Evolutionary conservation across 2,113 vertebrate species (phyloP), one percentile per base, ranked within the genome.

Genomic region (Erythrolamprus reginae): DNA sequence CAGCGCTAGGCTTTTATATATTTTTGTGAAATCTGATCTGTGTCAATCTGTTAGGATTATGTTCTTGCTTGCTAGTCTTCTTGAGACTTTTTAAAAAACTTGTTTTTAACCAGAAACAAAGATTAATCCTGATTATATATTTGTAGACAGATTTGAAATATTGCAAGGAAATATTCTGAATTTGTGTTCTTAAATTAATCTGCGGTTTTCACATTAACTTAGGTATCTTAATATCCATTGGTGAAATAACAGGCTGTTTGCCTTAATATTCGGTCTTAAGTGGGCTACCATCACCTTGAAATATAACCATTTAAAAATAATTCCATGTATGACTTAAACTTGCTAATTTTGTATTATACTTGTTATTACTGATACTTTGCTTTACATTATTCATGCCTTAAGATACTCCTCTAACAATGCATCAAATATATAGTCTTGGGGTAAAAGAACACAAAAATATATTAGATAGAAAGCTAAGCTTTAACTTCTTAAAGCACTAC

Each of bases 251-350:
- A 85, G 28, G 2, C 47, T 47, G 4, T 10, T 42, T 82, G 26
- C 9, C 23, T 87, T 89, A 38, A 47, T 58, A 10, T 84, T 84
- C 23, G 53, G 52, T 51, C 24, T 85, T 88, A 26, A 88, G 3
- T 85, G 56, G 23, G 28, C 3, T 28, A 87, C 38, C 48, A 58
- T 88, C 77, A 91, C 38, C 10, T 50, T 86, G 19, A 55, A 88
- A 70, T 53, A 17, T 47, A 85, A 52, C n/a, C 12, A 47, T 82
- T 82, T 87, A 84, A 91, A 47, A 91, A 70, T 45, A 84, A 93
- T 92, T 89, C 51, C 90, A 90, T 90, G 83, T 52, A 93, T 93
- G 50, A 82, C 26, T 55, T 85, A 90, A 84, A 48, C 10, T 84
- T 93, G 87, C 51, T 88, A 77, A 19, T 0, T 94, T 88, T 0